Base-by-base conservation (phyloP, 2,113 vertebrate species). In the Cnemophilus loriae region DNA sequence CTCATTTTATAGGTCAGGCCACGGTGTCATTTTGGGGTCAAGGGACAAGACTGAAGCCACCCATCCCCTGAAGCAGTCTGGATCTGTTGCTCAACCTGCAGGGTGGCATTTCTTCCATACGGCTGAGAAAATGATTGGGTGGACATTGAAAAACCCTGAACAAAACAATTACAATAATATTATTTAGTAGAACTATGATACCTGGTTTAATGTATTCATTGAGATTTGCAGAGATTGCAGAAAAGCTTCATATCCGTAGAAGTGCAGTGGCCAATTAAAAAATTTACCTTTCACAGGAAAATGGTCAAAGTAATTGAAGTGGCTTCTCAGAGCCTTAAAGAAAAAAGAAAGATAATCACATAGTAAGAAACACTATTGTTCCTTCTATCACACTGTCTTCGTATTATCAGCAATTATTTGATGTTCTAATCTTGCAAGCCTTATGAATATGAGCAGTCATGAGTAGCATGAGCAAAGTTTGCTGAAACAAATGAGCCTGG, bases 401-500 rank as follows among this genome's bases (percentile, higher is more conserved):
- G 10, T 59, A 63, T 83, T 86, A 86, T 88, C 71, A 80, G 75
- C 59, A 74, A 63, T 88, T 85, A 95, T 80, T 95, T 96, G 80
- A 70, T 86, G 83, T 93, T 95, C 85, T 87, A 84, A 9, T 94
- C 93, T 76, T 89, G n/a, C 39, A 67, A 49, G 60, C 56, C 56
- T 69, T 70, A 63, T 33, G 74, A 95, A 89, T 89, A 75, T 50
- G 59, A 94, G 69, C 80, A 89, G 80, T 95, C 90, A 79, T 81
- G 89, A 91, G 87, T 67, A 75, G 70, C 87, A 21, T 39, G 76
- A 93, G 53, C 74, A 73, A 94, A 93, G 94, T 94, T 95, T 95
- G 87, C 61, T 80, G 81, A 91, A 84, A 85, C 70, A 93, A 95
- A 81, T 64, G 60, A 84, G 37, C 71, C 87, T 74, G 47, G 39